These are phyloP conservation scores for Mamestra configurata DNA, from an alignment of 1,140 invertebrate genomes.

Conservation along the genomic window DNA sequence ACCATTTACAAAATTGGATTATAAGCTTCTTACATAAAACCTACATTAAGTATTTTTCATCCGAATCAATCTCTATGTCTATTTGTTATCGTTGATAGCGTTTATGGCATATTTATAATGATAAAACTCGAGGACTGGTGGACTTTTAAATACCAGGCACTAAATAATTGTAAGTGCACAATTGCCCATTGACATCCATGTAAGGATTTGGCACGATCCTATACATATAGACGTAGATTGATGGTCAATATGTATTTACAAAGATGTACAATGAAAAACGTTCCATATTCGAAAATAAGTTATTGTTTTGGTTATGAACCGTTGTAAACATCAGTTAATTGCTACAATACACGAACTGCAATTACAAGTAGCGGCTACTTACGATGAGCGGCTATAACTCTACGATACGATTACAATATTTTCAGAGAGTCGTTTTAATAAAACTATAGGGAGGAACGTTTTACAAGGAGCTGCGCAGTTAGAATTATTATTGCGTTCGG, in stretches of 20 bases:
- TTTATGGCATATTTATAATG: no score
- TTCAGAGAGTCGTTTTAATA: slow-evolving; percentile 17
- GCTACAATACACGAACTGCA: slow-evolving; percentile 12
- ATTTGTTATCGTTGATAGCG: background rate
- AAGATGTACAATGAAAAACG: no score
- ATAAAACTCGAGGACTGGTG: background rate
- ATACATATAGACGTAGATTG: background rate
- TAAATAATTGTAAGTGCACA: background rate
- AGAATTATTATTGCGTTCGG: slow-evolving; percentile 30
- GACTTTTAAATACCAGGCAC: background rate
- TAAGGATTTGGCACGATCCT: background rate
- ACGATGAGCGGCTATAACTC: background rate
- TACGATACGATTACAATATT: slow-evolving; percentile 25
- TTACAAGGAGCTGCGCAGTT: slow-evolving; percentile 17
- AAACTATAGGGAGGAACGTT: slow-evolving; percentile 13
- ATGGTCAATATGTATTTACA: background rate
- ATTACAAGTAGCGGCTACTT: slow-evolving; percentile 13
- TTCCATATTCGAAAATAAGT: background rate
- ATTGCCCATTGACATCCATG: background rate
- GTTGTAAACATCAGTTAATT: slow-evolving; percentile 16
- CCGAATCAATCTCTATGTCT: no score
- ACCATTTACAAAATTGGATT: no score
- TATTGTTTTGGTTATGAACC: background rate
- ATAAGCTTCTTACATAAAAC: no score
- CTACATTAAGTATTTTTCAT: no score